These are phyloP conservation scores for Periophthalmodon schlosseri DNA, from an alignment of 2,113 vertebrate species.

Conservation along the genomic window DNA sequence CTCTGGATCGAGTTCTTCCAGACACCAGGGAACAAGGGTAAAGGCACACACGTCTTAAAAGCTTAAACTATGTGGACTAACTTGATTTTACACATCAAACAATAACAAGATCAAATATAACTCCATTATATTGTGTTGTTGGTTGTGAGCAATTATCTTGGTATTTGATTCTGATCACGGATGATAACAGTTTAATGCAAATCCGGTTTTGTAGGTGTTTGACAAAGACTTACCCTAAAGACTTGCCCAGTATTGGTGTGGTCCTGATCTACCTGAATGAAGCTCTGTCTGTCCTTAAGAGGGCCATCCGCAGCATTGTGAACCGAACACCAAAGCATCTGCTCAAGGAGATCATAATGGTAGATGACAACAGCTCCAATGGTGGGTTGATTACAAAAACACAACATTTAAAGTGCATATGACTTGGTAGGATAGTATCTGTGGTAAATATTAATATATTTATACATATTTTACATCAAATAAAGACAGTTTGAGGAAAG, in stretches of 20 bases:
- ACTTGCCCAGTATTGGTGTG: conserved; percentile 76
- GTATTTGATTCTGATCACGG: background rate
- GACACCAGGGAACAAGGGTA: conserved; percentile 68
- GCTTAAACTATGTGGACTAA: too few species aligned
- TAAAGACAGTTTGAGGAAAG: too few species aligned
- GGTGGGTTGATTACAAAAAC: conserved; percentile 56
- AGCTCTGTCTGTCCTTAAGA: conserved; percentile 75
- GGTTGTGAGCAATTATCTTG: background rate
- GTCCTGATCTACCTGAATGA: conserved; percentile 82
- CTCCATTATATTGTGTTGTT: background rate
- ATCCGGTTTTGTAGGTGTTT: conserved; percentile 61
- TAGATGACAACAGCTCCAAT: conserved; percentile 81
- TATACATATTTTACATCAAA: too few species aligned
- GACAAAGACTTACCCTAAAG: conserved; percentile 68
- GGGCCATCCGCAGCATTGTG: conserved; percentile 77
- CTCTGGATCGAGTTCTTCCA: conserved; percentile 64
- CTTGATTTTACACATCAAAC: background rate
- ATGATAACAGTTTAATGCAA: background rate
- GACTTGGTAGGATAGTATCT: background rate
- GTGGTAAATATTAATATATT: too few species aligned
- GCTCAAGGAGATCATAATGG: conserved; percentile 82
- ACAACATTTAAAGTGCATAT: background rate
- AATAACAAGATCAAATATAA: background rate
- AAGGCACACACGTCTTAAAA: fast-evolving
- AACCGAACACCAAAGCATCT: conserved; percentile 70